Conservation (phyloP, 2,797 vertebrate genomes). For the Acridotheres tristis region DNA sequence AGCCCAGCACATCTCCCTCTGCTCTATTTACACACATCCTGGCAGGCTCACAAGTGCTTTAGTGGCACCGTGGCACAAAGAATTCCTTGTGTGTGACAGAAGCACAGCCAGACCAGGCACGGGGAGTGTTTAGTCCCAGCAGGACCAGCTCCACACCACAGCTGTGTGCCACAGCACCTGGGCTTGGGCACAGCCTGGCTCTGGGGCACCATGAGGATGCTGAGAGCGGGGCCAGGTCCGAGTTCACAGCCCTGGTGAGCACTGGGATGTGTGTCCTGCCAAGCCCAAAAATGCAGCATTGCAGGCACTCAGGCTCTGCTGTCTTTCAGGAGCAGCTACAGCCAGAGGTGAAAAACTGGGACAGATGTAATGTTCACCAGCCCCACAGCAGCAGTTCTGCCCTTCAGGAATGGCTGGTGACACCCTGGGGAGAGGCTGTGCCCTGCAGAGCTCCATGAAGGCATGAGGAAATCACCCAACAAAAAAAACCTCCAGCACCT, state of each 20-base stretch:
- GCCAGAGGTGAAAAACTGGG: too few relatives aligned
- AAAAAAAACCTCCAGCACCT: background rate
- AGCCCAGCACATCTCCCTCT: background rate
- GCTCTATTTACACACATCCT: rapidly evolving
- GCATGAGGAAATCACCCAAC: rapidly evolving
- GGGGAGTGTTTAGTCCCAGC: background rate
- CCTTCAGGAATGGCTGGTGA: background rate
- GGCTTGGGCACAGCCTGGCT: rapidly evolving
- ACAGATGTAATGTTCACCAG: rapidly evolving
- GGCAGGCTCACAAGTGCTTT: background rate
- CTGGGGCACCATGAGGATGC: rapidly evolving
- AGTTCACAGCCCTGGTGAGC: background rate
- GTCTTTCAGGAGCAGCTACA: background rate
- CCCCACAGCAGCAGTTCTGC: background rate
- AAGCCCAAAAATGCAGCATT: rapidly evolving
- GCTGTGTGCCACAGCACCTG: rapidly evolving
- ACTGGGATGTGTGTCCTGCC: rapidly evolving
- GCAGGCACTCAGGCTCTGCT: background rate
- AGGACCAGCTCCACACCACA: rapidly evolving
- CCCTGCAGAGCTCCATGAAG: background rate
- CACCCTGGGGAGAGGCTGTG: background rate
- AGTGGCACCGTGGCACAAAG: background rate
- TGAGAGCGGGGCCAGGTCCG: rapidly evolving
- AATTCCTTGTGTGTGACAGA: background rate
- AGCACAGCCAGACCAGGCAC: background rate